Percentiles rank a stretch among this genome's conserved stretches.
Conservation (phyloP, 1,140 invertebrate genomes). For the Trichonephila clavata region DNA sequence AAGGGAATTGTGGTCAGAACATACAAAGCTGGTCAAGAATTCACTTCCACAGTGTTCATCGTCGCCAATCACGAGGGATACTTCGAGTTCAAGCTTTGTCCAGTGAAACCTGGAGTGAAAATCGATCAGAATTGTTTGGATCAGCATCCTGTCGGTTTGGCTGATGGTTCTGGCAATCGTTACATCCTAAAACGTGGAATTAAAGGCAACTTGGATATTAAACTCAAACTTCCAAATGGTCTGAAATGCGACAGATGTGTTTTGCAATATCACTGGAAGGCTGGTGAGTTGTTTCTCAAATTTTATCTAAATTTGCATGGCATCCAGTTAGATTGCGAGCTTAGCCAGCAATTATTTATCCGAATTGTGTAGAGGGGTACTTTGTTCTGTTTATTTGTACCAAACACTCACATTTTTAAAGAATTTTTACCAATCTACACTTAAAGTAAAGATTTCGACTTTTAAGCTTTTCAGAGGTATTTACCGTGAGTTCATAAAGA, state of each 20-base stretch:
- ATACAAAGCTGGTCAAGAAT: slow-evolving; percentile 80
- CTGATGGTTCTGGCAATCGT: slow-evolving; percentile 80
- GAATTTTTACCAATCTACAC: too few relatives aligned
- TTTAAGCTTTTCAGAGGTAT: too few relatives aligned
- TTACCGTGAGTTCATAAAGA: too few relatives aligned
- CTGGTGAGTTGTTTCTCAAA: slow-evolving; percentile 1
- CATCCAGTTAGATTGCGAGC: too few relatives aligned
- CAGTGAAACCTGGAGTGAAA: slow-evolving; percentile 80
- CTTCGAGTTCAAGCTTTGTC: slow-evolving; percentile 84
- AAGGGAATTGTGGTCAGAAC: slow-evolving; percentile 82
- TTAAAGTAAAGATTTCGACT: too few relatives aligned
- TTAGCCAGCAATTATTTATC: too few relatives aligned
- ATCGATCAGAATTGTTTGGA: slow-evolving; percentile 85
- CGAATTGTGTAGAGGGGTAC: too few relatives aligned
- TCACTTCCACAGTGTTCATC: slow-evolving; percentile 81
- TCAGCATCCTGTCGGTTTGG: slow-evolving; percentile 81
- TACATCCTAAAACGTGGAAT: slow-evolving; percentile 48
- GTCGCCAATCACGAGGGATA: slow-evolving; percentile 84
- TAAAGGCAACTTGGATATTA: background rate
- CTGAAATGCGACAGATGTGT: slow-evolving; percentile 79
- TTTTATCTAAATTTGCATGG: background rate
- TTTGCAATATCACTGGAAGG: slow-evolving; percentile 79
- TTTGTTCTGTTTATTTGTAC: too few relatives aligned
- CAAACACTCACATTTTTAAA: too few relatives aligned
- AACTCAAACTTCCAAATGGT: slow-evolving; percentile 77